These are phyloP conservation scores for Tiliacea citrago DNA, from an alignment of 2,888 invertebrate genomes.

Conservation along the genomic window DNA sequence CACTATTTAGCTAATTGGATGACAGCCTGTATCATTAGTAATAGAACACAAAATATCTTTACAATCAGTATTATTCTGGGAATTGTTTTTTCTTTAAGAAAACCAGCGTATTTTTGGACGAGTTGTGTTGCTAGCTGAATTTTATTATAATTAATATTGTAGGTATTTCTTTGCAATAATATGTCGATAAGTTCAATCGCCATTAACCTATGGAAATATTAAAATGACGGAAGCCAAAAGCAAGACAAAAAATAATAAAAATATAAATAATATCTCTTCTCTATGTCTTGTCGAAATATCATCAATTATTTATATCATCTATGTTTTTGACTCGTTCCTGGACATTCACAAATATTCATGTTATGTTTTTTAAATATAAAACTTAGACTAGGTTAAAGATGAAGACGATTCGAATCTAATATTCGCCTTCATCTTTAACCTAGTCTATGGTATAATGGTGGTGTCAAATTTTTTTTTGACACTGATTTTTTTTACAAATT, in stretches of 20 bases:
- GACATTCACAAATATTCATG: not conserved
- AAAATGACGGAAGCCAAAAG: no score
- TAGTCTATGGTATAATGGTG: no score
- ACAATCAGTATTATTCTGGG: conserved; percentile 51
- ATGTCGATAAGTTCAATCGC: not conserved
- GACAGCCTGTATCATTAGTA: conserved; percentile 60
- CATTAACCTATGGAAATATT: not conserved
- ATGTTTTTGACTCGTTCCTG: not conserved
- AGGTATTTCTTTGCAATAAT: not conserved
- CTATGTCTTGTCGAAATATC: no score
- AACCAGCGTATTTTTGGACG: not conserved
- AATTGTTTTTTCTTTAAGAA: conserved; percentile 17
- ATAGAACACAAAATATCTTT: conserved; percentile 50
- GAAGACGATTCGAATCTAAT: not conserved
- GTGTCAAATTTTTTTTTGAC: no score
- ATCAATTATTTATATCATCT: not conserved
- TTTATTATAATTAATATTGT: not conserved
- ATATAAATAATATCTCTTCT: not conserved
- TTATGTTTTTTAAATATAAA: not conserved
- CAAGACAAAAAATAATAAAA: no score
- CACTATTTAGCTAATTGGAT: conserved; percentile 67
- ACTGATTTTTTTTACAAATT: no score
- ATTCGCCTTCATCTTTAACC: no score
- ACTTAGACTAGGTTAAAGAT: not conserved
- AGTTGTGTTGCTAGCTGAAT: conserved; percentile 7